Base-by-base conservation (phyloP, 1,140 invertebrate genomes). In the Cydia amplana region DNA sequence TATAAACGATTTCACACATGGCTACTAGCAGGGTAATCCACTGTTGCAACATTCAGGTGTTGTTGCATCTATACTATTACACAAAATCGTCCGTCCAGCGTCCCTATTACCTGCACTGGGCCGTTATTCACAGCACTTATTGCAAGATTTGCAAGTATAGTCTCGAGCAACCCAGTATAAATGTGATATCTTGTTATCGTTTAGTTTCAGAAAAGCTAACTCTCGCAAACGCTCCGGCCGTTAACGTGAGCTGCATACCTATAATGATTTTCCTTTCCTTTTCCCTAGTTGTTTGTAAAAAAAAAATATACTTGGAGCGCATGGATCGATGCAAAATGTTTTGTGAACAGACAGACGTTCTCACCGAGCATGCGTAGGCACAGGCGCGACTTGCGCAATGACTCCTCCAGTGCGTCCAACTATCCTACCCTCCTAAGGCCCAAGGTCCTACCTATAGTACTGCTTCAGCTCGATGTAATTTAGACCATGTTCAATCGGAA, bases 41-140 rank as follows among this genome's bases (percentile, higher is more conserved):
- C 4, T 79, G 78, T 82, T 77, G 81, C 76, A 82, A 80, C 74
- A 63, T 80, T 80, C 75, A 79, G 77, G 79, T 82, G 77, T 78
- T 77, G 55, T 73, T 40, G 43, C 43, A 25, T 73, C 75, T 74
- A 18, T 70, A 40, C 65, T 36, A 36, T 70, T 70, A 70, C 65
- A 70, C 46, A 43, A 76, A 76, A 79, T 72, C 51, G 76, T 77
- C 72, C 74, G 77, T 82, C 76, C 79, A 83, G 78, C 78, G 80
- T 78, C 75, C 76, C 78, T 83, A 77, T 80, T 80, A 75, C 80
- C 32, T 32, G 16, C 28, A 16, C 18, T 70, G 36, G n/a, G 20
- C 55, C 4, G 55, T 23, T 60, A 60, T 23, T 60, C 18, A 60
- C 23, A 23, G n/a, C 51, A 55, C 51, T 23, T 60, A 12, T 60